Conservation (phyloP, 2,888 invertebrate genomes). For the Schizotus pectinicornis region DNA sequence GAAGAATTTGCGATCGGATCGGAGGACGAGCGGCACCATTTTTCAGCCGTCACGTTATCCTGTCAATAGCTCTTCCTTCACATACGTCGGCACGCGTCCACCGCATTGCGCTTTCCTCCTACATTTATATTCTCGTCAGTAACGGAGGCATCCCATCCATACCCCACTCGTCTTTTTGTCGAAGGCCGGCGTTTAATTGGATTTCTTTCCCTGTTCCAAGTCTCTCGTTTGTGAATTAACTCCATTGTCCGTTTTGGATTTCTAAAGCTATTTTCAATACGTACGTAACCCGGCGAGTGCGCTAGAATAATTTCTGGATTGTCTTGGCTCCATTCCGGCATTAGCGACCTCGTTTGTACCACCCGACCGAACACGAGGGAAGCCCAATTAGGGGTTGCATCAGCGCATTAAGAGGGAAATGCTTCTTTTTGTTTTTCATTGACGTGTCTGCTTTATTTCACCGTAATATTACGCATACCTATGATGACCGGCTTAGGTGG, state of each 20-base stretch:
- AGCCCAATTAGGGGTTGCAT: too few species aligned
- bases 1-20: too few species aligned
- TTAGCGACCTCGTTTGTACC: too few species aligned
- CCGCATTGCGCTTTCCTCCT: constrained; percentile 46
- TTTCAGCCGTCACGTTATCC: constrained; percentile 17
- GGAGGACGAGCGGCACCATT: constrained; percentile 4
- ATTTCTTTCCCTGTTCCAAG: constrained; percentile 56
- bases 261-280: constrained; percentile 27
- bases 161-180: constrained; percentile 41
- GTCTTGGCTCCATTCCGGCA: too few species aligned
- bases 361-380: too few species aligned
- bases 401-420: too few species aligned
- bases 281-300: background rate
- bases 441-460: too few species aligned
- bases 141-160: constrained; percentile 35
- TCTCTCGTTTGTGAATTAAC: constrained; percentile 55
- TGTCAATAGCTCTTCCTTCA: constrained; percentile 33
- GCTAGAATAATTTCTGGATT: too few species aligned
- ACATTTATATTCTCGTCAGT: constrained; percentile 48
- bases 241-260: constrained; percentile 48
- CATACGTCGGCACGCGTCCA: constrained; percentile 42
- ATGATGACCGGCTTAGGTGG: too few species aligned
- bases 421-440: too few species aligned
- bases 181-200: constrained; percentile 56
- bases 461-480: too few species aligned